Percentiles rank a stretch among this genome's conserved stretches.
These are phyloP conservation scores for Acanthopleura granulata DNA, from an alignment of 2,888 invertebrate species.

Conservation along the genomic window DNA sequence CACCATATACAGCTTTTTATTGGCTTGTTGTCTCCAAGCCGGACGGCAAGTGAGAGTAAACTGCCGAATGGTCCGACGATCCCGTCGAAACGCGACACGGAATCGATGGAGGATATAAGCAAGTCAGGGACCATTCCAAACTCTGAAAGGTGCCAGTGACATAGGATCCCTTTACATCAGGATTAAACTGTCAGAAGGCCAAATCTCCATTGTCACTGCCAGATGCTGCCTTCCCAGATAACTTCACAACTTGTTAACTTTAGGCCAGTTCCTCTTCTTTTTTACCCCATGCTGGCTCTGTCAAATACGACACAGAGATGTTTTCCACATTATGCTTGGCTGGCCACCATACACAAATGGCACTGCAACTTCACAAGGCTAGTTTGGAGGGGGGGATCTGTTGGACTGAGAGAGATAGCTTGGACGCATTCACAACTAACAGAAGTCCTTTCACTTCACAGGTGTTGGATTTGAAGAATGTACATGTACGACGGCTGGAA, in stretches of 20 bases:
- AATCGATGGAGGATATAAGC: not conserved
- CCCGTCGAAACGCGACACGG: not conserved
- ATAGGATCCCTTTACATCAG: not conserved
- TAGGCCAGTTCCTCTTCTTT: no score
- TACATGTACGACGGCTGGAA: not conserved
- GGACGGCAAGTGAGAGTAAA: not conserved
- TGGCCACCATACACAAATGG: no score
- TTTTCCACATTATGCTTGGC: no score
- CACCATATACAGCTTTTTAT: constrained; percentile 4
- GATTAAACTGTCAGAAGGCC: constrained; percentile 8
- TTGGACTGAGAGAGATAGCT: no score
- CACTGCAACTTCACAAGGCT: no score
- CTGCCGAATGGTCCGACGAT: not conserved
- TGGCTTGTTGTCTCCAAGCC: constrained; percentile 4
- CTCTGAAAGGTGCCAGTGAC: constrained; percentile 1
- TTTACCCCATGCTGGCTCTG: no score
- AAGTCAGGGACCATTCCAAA: not conserved
- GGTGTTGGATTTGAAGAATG: not conserved
- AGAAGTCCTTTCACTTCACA: not conserved
- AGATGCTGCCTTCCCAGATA: constrained; percentile 8
- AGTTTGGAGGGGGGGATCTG: no score
- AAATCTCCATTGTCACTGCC: constrained; percentile 7
- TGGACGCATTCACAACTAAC: no score
- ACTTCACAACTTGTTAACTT: not conserved
- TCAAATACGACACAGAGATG: no score